These are phyloP conservation scores for Schizopygopsis pylzovi DNA, from an alignment of 2,797 vertebrate species.

Conservation along the genomic window DNA sequence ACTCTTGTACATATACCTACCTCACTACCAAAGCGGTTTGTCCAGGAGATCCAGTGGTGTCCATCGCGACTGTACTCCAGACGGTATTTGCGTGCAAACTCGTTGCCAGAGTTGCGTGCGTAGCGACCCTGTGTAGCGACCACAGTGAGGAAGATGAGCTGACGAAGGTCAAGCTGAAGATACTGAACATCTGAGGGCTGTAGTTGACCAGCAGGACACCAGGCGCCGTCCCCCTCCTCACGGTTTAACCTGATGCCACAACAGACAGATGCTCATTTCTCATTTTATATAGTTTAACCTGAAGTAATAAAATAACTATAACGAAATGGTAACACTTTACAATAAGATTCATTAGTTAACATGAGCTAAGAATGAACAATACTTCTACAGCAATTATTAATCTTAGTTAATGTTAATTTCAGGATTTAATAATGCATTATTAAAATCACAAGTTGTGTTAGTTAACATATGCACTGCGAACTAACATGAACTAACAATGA, in stretches of 20 bases:
- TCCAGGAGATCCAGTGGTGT: constrained; percentile 87
- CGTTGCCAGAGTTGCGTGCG: constrained; percentile 84
- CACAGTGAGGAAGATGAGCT: constrained; percentile 86
- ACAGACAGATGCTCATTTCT: background rate
- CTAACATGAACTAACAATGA: too few species aligned
- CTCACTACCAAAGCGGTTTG: constrained; percentile 80
- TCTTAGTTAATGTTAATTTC: too few species aligned
- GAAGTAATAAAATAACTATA: background rate
- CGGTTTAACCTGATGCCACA: constrained; percentile 78
- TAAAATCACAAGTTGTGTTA: too few species aligned
- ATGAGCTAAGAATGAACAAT: too few species aligned
- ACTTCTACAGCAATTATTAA: too few species aligned
- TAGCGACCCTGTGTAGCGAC: constrained; percentile 90
- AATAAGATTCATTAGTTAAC: too few species aligned
- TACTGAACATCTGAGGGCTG: constrained; percentile 86
- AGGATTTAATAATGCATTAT: too few species aligned
- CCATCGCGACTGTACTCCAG: constrained; percentile 89
- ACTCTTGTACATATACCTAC: constrained; percentile 64
- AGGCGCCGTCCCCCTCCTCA: constrained; percentile 88
- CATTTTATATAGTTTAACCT: background rate
- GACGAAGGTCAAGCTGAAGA: constrained; percentile 88
- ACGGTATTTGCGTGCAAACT: constrained; percentile 86
- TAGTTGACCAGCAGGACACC: constrained; percentile 86
- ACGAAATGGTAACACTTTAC: too few species aligned
- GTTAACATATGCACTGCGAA: too few species aligned